A percentile compares a stretch with the other conserved stretches of the same genome.
Evolutionary conservation across 1,140 invertebrate species (phyloP).

Genomic region (Lucilia sericata): DNA sequence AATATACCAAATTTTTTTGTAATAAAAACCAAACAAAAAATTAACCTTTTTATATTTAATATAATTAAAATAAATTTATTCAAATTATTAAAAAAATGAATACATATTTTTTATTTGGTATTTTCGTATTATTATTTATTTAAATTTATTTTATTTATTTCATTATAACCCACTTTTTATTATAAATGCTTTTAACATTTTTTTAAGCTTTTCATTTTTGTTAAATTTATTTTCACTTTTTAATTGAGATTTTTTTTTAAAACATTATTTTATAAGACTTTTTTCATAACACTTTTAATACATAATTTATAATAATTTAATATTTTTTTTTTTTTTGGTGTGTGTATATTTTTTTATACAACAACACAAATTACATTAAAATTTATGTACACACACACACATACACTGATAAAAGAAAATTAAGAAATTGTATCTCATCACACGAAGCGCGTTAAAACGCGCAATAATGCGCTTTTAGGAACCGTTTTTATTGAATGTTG

Average conservation of each 20-base stretch:
- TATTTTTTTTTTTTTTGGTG: not conserved
- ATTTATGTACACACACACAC: not conserved
- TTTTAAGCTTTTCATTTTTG: not conserved
- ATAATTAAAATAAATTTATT: not conserved
- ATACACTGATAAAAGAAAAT: not conserved
- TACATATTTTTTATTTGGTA: not conserved
- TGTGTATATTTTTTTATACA: not conserved
- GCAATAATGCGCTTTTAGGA: slow-evolving; percentile 38
- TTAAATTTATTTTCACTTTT: not conserved
- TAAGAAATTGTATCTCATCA: slow-evolving; percentile 16
- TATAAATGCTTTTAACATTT: not conserved
- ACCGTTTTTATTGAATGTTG: slow-evolving; percentile 41
- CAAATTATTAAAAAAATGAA: not conserved
- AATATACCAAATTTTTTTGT: not conserved
- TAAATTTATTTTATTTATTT: not conserved
- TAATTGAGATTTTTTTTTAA: not conserved
- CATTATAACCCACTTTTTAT: not conserved
- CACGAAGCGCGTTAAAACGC: slow-evolving; percentile 38
- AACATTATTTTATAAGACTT: too few species aligned
- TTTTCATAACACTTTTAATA: too few species aligned
- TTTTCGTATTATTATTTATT: not conserved
- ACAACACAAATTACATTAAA: not conserved
- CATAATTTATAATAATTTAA: not conserved
- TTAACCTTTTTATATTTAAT: not conserved
- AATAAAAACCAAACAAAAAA: not conserved